Conservation (phyloP, 2,888 invertebrate species). For the Dynastes maya region DNA sequence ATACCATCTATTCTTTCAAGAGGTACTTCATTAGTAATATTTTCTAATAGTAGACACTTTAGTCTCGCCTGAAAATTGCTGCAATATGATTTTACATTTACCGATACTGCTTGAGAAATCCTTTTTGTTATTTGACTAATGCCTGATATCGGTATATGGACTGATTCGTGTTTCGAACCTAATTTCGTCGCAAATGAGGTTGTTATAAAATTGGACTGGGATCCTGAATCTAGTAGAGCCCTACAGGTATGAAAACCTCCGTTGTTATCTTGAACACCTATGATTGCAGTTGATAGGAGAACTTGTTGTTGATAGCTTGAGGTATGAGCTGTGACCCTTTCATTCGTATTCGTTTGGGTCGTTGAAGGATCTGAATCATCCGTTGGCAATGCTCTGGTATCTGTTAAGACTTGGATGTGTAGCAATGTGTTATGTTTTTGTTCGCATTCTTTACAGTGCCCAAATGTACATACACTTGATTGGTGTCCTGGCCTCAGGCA, state of each 20-base stretch:
- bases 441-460: not conserved
- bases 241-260: not conserved
- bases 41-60: not conserved
- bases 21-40: not conserved
- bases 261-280: not conserved
- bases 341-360: not conserved
- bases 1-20: not conserved
- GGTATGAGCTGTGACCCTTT: not conserved
- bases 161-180: not conserved
- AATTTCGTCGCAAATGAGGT: not conserved
- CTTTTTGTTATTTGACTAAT: not conserved
- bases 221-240: slow-evolving; percentile 14
- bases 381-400: not conserved
- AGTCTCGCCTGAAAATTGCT: not conserved
- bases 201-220: not conserved
- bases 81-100: not conserved
- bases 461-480: not conserved
- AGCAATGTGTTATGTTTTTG: not conserved
- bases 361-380: not conserved
- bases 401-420: not conserved
- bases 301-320: not conserved
- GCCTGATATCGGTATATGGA: not conserved
- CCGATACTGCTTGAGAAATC: not conserved
- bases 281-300: not conserved
- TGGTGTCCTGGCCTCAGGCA: not conserved